Conservation (phyloP, 2,797 vertebrate genomes). For the Arnoldichthys spilopterus region DNA sequence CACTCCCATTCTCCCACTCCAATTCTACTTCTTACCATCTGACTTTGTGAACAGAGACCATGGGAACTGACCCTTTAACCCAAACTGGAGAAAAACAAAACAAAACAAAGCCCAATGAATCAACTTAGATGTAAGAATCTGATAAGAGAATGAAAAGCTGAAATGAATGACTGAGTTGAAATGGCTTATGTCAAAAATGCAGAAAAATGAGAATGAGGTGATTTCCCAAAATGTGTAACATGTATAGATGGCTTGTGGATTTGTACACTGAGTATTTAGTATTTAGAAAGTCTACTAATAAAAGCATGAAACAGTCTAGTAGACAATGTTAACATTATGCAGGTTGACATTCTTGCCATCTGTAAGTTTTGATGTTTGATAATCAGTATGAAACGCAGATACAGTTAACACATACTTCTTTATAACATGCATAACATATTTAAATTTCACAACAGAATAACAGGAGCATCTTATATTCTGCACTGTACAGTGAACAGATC, state of each 20-base stretch:
- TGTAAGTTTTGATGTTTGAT: neutral
- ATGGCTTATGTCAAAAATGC: conserved; percentile 1
- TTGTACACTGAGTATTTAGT: neutral
- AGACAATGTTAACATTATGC: neutral
- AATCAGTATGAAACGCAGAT: neutral
- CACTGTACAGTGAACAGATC: neutral
- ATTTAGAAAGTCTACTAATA: neutral
- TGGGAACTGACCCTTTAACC: conserved; percentile 40
- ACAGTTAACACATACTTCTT: neutral
- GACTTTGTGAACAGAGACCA: conserved; percentile 28
- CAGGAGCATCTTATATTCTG: neutral
- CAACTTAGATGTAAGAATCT: conserved; percentile 30
- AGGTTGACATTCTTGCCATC: neutral
- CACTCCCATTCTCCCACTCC: neutral
- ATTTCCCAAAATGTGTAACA: neutral
- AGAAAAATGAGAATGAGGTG: conserved; percentile 1
- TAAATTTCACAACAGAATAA: neutral
- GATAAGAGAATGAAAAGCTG: conserved; percentile 38
- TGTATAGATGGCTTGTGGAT: neutral
- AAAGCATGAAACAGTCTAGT: neutral
- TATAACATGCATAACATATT: neutral
- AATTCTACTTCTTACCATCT: conserved; percentile 6
- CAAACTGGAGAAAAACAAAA: conserved; percentile 26
- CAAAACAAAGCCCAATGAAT: conserved; percentile 39
- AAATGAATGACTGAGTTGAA: conserved; percentile 31